Evolutionary conservation across 2,797 vertebrate species (phyloP).

Genomic region (Sparidentex hasta): DNA sequence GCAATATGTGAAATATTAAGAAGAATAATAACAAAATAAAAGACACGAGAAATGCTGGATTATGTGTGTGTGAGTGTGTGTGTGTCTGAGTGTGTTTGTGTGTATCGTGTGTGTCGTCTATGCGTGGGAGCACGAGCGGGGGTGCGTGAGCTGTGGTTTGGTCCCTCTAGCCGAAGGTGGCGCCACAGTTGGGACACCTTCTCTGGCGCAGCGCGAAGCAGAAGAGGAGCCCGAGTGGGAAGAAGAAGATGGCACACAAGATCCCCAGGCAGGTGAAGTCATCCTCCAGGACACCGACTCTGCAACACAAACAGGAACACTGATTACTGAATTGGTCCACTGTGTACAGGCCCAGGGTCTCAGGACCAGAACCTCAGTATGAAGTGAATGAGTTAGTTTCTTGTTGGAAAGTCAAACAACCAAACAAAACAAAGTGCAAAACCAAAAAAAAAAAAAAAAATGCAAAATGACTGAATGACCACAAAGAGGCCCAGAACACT

Average conservation of each 20-base stretch:
- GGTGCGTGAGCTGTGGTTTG: slow-evolving; percentile 65
- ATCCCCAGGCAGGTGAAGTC: slow-evolving; percentile 98
- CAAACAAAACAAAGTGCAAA: too few species aligned
- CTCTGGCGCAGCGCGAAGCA: slow-evolving; percentile 97
- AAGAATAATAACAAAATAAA: slow-evolving; percentile 46
- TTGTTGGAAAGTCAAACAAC: background rate
- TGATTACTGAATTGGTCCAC: background rate
- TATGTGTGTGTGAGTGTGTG: slow-evolving; percentile 3
- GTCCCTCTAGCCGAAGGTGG: slow-evolving; percentile 93
- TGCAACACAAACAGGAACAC: slow-evolving; percentile 78
- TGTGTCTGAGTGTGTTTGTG: background rate
- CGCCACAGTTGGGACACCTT: slow-evolving; percentile 97
- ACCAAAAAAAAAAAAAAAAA: too few species aligned
- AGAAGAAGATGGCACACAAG: slow-evolving; percentile 96
- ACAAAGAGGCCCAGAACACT: background rate
- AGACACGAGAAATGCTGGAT: slow-evolving; percentile 32
- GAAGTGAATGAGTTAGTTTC: background rate
- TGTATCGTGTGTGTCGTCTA: background rate
- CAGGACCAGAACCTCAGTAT: background rate
- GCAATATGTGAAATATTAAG: slow-evolving; percentile 71
- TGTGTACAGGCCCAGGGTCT: background rate
- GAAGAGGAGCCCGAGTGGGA: slow-evolving; percentile 97
- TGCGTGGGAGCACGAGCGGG: background rate
- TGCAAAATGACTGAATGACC: too few species aligned
- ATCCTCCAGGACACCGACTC: slow-evolving; percentile 97